Evolutionary conservation across 2,888 invertebrate species (phyloP).

Genomic region (Tipula unca): DNA sequence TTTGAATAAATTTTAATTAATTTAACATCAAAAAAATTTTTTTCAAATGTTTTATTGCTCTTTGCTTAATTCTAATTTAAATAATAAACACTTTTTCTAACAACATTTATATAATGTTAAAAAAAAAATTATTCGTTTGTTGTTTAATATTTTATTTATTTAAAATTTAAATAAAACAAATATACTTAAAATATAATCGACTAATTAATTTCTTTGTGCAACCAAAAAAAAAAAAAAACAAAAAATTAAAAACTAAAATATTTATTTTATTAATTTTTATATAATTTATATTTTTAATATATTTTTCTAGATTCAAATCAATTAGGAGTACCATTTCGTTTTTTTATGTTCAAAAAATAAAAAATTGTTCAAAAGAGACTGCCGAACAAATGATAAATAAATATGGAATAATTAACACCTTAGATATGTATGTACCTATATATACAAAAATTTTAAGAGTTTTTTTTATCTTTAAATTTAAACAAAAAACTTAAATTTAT

Average conservation of each 20-base stretch:
- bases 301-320: not conserved
- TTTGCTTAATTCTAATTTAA: too few relatives aligned
- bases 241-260: not conserved
- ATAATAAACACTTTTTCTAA: too few relatives aligned
- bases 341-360: not conserved
- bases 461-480: not conserved
- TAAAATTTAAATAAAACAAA: not conserved
- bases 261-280: not conserved
- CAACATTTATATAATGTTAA: too few relatives aligned
- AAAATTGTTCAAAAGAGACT: not conserved
- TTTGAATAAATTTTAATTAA: too few relatives aligned
- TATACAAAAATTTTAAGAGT: not conserved
- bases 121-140: too few relatives aligned
- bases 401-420: constrained; percentile 20
- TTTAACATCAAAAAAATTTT: too few relatives aligned
- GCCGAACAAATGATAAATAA: constrained; percentile 22
- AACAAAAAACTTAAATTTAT: not conserved
- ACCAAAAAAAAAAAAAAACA: not conserved
- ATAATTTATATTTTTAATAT: not conserved
- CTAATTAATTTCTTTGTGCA: constrained; percentile 15
- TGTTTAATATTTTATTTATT: not conserved
- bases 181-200: constrained; percentile 14
- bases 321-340: not conserved
- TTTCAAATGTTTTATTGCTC: too few relatives aligned
- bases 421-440: not conserved